These are phyloP conservation scores for Gallinago jamesoni DNA, from an alignment of 2,113 vertebrate species.

Conservation along the genomic window DNA sequence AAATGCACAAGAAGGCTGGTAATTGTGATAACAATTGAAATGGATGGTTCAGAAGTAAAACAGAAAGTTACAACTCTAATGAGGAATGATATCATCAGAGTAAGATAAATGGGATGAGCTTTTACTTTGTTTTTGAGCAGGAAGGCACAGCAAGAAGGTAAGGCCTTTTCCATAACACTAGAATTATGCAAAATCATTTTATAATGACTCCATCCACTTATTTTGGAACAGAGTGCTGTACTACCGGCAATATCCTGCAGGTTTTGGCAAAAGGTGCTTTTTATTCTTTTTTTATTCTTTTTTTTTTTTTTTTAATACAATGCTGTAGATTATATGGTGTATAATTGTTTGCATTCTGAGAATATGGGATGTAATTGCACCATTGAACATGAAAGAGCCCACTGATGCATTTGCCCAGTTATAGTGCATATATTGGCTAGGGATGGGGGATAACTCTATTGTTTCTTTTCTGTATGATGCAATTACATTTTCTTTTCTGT, in stretches of 20 bases:
- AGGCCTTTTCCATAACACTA: background rate
- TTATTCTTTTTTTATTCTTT: background rate
- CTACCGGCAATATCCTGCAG: background rate
- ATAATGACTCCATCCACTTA: background rate
- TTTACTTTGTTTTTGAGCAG: background rate
- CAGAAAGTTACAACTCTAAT: background rate
- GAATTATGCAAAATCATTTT: background rate
- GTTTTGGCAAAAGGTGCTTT: background rate
- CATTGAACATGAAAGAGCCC: background rate
- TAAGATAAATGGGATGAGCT: background rate
- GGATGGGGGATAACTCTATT: background rate
- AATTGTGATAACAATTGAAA: background rate
- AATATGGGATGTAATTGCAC: background rate
- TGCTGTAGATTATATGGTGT: background rate
- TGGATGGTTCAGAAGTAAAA: background rate
- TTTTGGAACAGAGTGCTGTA: background rate
- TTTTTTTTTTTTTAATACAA: background rate
- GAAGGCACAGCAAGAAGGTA: background rate
- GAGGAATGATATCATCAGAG: background rate
- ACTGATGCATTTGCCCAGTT: background rate
- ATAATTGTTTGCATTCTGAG: background rate
- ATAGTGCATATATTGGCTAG: background rate
- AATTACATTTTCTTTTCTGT: conserved; percentile 6
- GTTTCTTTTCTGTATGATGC: background rate
- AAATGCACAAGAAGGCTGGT: background rate